Evolutionary conservation across 2,113 vertebrate species (phyloP).

Genomic region (Paedocypris sp.): DNA sequence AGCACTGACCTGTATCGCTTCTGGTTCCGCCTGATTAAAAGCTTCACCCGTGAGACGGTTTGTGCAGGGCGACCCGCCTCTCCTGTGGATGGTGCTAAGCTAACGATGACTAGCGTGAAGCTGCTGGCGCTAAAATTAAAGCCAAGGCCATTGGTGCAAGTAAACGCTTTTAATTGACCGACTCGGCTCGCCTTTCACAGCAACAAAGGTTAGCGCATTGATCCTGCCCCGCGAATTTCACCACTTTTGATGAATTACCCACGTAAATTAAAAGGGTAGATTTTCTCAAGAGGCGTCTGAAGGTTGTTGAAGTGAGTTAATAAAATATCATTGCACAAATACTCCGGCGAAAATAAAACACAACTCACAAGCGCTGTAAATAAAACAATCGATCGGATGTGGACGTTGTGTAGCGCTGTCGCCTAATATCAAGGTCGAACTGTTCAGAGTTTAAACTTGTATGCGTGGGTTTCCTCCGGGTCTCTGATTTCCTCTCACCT

Average conservation of each 20-base stretch:
- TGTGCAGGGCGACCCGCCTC: background rate
- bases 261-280: constrained; percentile 46
- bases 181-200: constrained; percentile 50
- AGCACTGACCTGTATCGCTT: constrained; percentile 34
- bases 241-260: constrained; percentile 53
- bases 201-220: constrained; percentile 56
- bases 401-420: too few relatives aligned
- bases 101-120: constrained; percentile 51
- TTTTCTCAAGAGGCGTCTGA: constrained; percentile 39
- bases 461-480: too few relatives aligned
- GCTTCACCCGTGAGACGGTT: constrained; percentile 39
- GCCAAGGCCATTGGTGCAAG: constrained; percentile 45
- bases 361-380: too few relatives aligned
- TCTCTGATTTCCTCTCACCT: too few relatives aligned
- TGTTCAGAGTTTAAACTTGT: too few relatives aligned
- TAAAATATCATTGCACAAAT: too few relatives aligned
- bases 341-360: too few relatives aligned
- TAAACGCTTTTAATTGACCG: constrained; percentile 54
- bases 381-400: too few relatives aligned
- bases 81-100: constrained; percentile 22
- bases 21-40: constrained; percentile 40
- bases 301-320: constrained; percentile 53
- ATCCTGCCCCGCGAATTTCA: constrained; percentile 47
- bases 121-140: constrained; percentile 46
- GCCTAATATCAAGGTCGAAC: too few relatives aligned